phyloP scores from a whole-genome alignment of 2,113 vertebrate genomes.

The Ochotona princeps region DNA sequence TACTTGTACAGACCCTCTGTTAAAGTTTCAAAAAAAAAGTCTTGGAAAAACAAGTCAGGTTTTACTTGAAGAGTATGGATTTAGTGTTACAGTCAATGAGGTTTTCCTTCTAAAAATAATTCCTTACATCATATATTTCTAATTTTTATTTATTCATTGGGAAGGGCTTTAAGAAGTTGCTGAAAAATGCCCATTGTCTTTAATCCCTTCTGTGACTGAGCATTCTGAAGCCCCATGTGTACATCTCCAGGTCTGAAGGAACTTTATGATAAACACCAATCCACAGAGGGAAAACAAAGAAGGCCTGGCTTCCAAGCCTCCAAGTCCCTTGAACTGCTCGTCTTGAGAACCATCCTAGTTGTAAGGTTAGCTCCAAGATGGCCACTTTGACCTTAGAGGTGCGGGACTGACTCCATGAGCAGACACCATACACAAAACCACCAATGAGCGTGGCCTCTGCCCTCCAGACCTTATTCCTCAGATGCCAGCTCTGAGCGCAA shows the following conservation, averaged over 20 bases:
- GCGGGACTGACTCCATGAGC: neutral
- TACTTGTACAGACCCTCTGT: neutral
- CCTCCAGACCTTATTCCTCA: neutral
- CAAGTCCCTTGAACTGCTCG: neutral
- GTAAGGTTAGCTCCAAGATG: neutral
- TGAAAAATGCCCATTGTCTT: no score
- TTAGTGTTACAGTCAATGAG: neutral
- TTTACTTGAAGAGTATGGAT: neutral
- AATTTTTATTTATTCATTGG: neutral
- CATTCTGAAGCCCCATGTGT: no score
- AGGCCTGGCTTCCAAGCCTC: neutral
- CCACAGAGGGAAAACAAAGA: neutral
- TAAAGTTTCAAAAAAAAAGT: neutral
- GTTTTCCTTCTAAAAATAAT: neutral
- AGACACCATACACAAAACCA: neutral
- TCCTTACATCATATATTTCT: neutral
- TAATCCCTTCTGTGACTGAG: no score
- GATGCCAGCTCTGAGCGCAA: neutral
- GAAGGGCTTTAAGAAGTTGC: no score
- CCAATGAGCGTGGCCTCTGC: no score
- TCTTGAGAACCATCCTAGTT: neutral
- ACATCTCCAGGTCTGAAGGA: neutral
- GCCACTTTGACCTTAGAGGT: neutral
- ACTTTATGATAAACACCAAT: neutral
- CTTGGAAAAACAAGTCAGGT: neutral